Percentiles rank a stretch among this genome's conserved stretches.
Evolutionary conservation across 2,888 invertebrate genomes (phyloP).

Genomic region (Dinocampus coccinellae): DNA sequence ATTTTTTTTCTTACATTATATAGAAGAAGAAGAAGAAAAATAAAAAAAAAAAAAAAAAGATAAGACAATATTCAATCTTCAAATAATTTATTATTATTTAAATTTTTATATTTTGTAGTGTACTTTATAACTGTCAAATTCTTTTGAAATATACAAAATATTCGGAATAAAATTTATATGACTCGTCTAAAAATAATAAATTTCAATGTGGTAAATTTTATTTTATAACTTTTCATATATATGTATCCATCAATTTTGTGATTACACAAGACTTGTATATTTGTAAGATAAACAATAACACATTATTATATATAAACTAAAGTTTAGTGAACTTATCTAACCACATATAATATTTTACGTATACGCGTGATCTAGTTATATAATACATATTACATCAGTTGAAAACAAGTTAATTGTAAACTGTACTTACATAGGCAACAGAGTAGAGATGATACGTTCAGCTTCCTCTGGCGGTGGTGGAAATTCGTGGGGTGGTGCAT

Average conservation of each 20-base stretch:
- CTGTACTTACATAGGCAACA: constrained; percentile 78
- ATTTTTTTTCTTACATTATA: neutral
- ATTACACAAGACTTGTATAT: constrained; percentile 8
- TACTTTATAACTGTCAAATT: neutral
- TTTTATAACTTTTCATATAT: neutral
- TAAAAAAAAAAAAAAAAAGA: constrained; percentile 10
- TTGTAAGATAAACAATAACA: constrained; percentile 31
- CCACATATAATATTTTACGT: constrained; percentile 2
- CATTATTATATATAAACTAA: neutral
- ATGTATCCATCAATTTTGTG: neutral
- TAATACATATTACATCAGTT: constrained; percentile 7
- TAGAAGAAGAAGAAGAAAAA: neutral
- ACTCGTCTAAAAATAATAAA: constrained; percentile 19
- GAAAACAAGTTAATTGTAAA: neutral
- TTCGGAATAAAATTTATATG: neutral
- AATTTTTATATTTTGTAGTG: neutral
- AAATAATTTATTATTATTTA: neutral
- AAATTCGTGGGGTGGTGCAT: constrained; percentile 72
- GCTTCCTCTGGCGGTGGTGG: constrained; percentile 85
- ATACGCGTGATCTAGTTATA: constrained; percentile 22
- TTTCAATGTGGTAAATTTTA: neutral
- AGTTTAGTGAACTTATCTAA: constrained; percentile 20
- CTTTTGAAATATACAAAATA: neutral
- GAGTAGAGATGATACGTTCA: constrained; percentile 80
- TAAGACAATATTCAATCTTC: neutral